These are phyloP conservation scores for Ormyrus thymus DNA, from an alignment of 2,888 invertebrate species.

Conservation along the genomic window DNA sequence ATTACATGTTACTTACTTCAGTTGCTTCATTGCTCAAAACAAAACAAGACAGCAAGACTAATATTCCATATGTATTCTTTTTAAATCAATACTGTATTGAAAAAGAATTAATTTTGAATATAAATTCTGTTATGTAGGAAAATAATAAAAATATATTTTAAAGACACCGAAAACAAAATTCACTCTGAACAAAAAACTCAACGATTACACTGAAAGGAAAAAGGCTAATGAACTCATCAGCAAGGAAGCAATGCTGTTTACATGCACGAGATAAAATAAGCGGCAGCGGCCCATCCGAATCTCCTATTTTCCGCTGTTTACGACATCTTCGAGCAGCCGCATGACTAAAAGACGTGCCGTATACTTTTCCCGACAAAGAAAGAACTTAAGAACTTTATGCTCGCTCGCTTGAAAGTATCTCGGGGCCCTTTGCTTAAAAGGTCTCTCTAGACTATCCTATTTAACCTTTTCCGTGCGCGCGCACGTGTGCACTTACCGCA, in stretches of 20 bases:
- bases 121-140: too few relatives aligned
- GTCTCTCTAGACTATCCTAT: neutral
- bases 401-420: conserved; percentile 32
- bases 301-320: conserved; percentile 35
- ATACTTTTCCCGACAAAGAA: conserved; percentile 30
- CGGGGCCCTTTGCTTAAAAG: neutral
- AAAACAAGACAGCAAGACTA: too few relatives aligned
- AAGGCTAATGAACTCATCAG: conserved; percentile 50
- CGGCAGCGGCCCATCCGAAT: neutral
- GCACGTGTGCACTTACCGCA: too few relatives aligned
- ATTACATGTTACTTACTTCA: too few relatives aligned
- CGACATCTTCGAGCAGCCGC: neutral
- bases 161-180: too few relatives aligned
- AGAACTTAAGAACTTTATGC: conserved; percentile 29
- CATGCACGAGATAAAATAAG: conserved; percentile 34
- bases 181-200: too few relatives aligned
- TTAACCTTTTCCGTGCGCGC: too few relatives aligned
- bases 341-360: conserved; percentile 1
- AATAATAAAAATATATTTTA: too few relatives aligned
- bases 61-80: too few relatives aligned
- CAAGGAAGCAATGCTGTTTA: neutral
- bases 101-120: too few relatives aligned
- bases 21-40: too few relatives aligned
- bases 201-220: neutral
- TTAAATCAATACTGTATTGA: too few relatives aligned